phyloP scores from a whole-genome alignment of 2,797 vertebrate genomes.

The Threskiornis aethiopicus region DNA sequence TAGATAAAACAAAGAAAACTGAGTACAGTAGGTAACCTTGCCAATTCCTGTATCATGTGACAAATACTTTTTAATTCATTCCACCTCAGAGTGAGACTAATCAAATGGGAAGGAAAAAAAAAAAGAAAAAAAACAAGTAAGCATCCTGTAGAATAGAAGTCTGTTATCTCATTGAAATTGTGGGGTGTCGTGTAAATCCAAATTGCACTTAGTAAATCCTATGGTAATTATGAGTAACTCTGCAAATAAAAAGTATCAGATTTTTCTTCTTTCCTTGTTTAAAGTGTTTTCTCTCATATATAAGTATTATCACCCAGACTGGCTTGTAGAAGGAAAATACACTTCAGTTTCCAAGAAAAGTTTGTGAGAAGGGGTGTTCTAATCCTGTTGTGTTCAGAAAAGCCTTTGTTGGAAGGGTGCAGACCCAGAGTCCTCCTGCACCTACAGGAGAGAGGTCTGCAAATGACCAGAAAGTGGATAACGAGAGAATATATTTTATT shows the following conservation, averaged over 20 bases:
- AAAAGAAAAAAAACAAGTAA: not conserved
- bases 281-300: not conserved
- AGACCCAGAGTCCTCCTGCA: not conserved
- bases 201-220: not conserved
- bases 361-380: not conserved
- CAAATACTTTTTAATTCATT: not conserved
- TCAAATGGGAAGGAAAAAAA: not conserved
- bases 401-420: not conserved
- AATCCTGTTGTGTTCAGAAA: not conserved
- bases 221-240: not conserved
- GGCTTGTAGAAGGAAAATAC: not conserved
- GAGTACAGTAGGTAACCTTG: not conserved
- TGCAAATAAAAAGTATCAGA: not conserved
- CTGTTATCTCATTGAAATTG: not conserved
- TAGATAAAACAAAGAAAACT: not conserved
- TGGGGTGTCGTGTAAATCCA: not conserved
- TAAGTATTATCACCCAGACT: not conserved
- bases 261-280: not conserved
- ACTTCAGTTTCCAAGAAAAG: not conserved
- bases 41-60: accelerated
- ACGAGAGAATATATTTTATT: not conserved
- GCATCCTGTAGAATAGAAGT: not conserved
- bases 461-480: not conserved
- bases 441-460: not conserved
- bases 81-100: not conserved